A percentile compares a stretch with the other conserved stretches of the same genome.
Conservation (phyloP, 1,140 invertebrate species). For the Plodia interpunctella region DNA sequence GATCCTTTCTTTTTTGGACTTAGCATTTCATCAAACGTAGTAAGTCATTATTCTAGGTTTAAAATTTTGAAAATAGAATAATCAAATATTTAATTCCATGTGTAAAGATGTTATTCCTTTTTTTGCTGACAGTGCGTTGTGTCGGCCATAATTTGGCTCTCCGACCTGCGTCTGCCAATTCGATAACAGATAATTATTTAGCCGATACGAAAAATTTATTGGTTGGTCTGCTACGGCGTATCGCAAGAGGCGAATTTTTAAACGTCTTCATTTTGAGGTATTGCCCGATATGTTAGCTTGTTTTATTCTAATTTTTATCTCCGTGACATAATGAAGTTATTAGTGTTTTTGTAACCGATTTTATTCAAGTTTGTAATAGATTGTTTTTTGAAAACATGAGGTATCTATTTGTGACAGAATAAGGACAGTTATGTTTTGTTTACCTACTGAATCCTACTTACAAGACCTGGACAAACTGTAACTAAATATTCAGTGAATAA, state of each 20-base stretch:
- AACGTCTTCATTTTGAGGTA: slow-evolving; percentile 54
- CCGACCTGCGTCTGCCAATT: slow-evolving; percentile 51
- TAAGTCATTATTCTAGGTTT: neutral
- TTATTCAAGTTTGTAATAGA: neutral
- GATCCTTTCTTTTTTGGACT: neutral
- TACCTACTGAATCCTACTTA: no score
- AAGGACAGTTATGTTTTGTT: no score
- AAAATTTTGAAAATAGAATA: neutral
- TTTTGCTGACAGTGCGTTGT: slow-evolving; percentile 45
- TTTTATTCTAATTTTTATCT: slow-evolving; percentile 18
- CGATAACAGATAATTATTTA: slow-evolving; percentile 71
- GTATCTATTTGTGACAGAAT: no score
- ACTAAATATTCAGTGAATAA: no score
- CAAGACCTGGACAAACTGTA: no score
- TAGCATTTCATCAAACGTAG: neutral
- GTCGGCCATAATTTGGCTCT: slow-evolving; percentile 54
- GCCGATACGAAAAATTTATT: slow-evolving; percentile 65
- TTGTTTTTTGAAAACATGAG: no score
- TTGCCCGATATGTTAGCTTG: slow-evolving; percentile 2
- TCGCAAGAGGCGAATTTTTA: slow-evolving; percentile 43
- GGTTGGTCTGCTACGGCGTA: slow-evolving; percentile 38
- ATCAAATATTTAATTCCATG: slow-evolving; percentile 9
- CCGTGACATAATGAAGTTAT: slow-evolving; percentile 2
- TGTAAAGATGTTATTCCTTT: slow-evolving; percentile 19
- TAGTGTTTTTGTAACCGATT: neutral